phyloP scores from a whole-genome alignment of 2,113 vertebrate species.

The Phainopepla nitens region DNA sequence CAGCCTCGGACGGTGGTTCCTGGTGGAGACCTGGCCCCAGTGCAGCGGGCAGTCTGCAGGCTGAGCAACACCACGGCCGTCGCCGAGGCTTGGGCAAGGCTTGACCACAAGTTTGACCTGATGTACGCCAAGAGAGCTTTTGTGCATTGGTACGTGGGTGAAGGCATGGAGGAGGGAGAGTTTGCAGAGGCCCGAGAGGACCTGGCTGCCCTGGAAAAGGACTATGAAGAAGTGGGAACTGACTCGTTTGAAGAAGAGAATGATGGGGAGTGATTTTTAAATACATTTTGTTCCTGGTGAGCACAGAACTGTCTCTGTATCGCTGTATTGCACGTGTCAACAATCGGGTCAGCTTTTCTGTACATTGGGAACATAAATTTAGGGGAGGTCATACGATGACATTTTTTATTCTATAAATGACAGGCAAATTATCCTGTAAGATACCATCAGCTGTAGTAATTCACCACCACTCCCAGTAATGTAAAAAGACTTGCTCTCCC shows the following conservation, averaged over 20 bases:
- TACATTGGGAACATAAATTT: background rate
- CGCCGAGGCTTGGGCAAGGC: constrained; percentile 77
- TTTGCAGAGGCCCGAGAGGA: constrained; percentile 80
- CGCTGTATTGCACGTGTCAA: background rate
- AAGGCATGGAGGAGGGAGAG: constrained; percentile 83
- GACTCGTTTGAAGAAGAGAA: constrained; percentile 79
- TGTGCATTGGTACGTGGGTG: constrained; percentile 82
- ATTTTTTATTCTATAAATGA: background rate
- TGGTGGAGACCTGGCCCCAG: constrained; percentile 74
- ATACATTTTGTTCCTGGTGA: background rate
- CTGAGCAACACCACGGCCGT: constrained; percentile 81
- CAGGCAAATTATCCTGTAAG: background rate
- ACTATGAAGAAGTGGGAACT: constrained; percentile 82
- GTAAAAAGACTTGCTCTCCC: background rate
- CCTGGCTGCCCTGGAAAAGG: constrained; percentile 80
- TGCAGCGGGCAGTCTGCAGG: constrained; percentile 79
- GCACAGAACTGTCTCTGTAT: background rate
- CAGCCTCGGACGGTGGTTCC: constrained; percentile 77
- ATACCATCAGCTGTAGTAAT: background rate
- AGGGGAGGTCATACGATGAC: background rate
- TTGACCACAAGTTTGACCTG: constrained; percentile 80
- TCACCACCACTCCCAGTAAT: background rate
- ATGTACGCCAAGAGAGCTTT: constrained; percentile 83
- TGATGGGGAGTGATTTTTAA: constrained; percentile 70
- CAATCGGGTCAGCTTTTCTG: background rate